Evolutionary conservation across 2,797 vertebrate species (phyloP).

Genomic region (Potorous gilbertii): DNA sequence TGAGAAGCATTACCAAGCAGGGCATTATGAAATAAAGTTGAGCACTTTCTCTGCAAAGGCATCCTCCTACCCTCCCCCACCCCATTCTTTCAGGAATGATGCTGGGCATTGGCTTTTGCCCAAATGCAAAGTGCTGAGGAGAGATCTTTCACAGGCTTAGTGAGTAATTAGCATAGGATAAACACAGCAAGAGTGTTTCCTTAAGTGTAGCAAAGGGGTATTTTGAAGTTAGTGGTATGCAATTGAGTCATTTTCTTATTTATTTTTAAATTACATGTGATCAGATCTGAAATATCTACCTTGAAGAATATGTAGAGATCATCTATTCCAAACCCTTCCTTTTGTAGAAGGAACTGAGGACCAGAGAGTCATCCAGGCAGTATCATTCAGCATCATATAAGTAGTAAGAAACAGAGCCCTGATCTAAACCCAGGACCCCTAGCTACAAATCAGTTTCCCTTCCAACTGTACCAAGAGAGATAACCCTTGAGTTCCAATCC

Average conservation of each 20-base stretch:
- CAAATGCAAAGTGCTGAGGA: not conserved
- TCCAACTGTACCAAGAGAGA: not conserved
- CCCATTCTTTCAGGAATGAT: not conserved
- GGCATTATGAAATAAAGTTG: slow-evolving; percentile 22
- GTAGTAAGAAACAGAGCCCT: not conserved
- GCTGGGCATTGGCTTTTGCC: not conserved
- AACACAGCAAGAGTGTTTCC: not conserved
- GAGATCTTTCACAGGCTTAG: not conserved
- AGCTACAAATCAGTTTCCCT: not conserved
- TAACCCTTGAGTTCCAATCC: not conserved
- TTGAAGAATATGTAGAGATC: not conserved
- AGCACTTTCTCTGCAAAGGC: not conserved
- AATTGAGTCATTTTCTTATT: not conserved
- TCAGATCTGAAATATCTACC: not conserved
- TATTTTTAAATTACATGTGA: not conserved
- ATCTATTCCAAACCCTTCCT: not conserved
- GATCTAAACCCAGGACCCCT: not conserved
- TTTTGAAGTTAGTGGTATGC: not conserved
- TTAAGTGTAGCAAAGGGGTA: not conserved
- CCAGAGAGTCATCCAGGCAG: not conserved
- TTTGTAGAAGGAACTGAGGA: not conserved
- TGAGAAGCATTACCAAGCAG: not conserved
- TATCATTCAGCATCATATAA: accelerated
- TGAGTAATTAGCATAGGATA: not conserved
- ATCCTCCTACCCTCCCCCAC: not conserved